These are phyloP conservation scores for Melanotaenia nigrans DNA, from an alignment of 2,797 vertebrate genomes.

Conservation along the genomic window DNA sequence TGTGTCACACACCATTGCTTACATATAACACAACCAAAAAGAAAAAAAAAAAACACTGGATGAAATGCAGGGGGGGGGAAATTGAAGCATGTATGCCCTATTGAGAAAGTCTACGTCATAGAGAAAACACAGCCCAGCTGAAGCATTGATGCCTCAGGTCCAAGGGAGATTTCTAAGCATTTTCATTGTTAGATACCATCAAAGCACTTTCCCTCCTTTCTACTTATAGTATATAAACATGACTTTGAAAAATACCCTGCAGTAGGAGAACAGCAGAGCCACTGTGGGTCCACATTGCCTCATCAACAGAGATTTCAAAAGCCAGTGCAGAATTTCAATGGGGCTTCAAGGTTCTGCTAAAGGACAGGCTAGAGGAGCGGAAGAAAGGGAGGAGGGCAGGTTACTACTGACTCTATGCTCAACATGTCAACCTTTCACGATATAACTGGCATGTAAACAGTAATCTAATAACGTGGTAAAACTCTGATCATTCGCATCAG, in stretches of 20 bases:
- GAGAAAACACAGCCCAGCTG: slow-evolving; percentile 53
- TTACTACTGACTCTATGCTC: slow-evolving; percentile 76
- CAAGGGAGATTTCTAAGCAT: slow-evolving; percentile 76
- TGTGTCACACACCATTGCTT: slow-evolving; percentile 53
- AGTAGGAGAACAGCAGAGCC: slow-evolving; percentile 73
- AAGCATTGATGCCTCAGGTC: slow-evolving; percentile 56
- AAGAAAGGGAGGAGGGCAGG: slow-evolving; percentile 43
- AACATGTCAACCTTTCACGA: slow-evolving; percentile 77
- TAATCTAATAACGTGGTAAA: slow-evolving; percentile 13
- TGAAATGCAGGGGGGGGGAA: slow-evolving; percentile 10
- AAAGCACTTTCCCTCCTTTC: slow-evolving; percentile 76
- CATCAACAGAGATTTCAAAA: slow-evolving; percentile 85
- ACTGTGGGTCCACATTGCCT: slow-evolving; percentile 78
- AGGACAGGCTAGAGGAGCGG: slow-evolving; percentile 71
- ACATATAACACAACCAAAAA: slow-evolving; percentile 52
- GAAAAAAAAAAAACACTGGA: slow-evolving; percentile 1
- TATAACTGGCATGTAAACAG: slow-evolving; percentile 55
- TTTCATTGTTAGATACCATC: slow-evolving; percentile 78
- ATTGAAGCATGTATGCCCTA: slow-evolving; percentile 30
- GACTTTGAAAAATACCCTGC: slow-evolving; percentile 84
- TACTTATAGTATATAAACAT: slow-evolving; percentile 84
- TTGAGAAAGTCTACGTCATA: slow-evolving; percentile 45
- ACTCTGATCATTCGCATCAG: slow-evolving; percentile 18
- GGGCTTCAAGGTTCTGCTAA: slow-evolving; percentile 82
- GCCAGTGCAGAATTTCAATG: slow-evolving; percentile 83